Percentiles rank a stretch among this genome's conserved stretches.
Conservation (phyloP, 2,113 vertebrate species). For the Furnarius figulus region DNA sequence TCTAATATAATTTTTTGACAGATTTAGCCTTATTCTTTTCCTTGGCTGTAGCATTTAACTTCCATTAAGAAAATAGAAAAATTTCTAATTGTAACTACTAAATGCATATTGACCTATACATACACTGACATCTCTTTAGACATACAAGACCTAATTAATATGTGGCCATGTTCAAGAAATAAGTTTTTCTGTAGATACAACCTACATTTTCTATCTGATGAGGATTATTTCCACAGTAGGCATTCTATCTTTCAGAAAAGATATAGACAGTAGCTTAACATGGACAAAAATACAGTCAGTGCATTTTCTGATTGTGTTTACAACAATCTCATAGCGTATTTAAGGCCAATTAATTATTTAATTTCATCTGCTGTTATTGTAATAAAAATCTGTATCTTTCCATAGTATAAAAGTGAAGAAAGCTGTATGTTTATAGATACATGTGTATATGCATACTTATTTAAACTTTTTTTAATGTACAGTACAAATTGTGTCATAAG, state of each 20-base stretch:
- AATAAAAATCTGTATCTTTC: neutral
- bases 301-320: neutral
- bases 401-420: neutral
- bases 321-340: neutral
- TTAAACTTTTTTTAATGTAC: neutral
- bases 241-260: neutral
- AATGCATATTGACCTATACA: neutral
- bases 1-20: neutral
- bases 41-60: neutral
- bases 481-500: neutral
- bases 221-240: neutral
- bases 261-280: neutral
- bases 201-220: neutral
- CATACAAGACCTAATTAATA: neutral
- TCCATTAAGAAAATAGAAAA: neutral
- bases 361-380: neutral
- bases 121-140: neutral
- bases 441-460: fast-evolving
- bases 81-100: neutral
- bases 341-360: neutral
- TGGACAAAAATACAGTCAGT: neutral
- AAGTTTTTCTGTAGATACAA: neutral
- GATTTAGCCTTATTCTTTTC: neutral
- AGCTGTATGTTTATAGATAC: neutral
- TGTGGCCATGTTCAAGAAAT: neutral